phyloP scores from a whole-genome alignment of 2,113 vertebrate species.

The Microtus montanus region DNA sequence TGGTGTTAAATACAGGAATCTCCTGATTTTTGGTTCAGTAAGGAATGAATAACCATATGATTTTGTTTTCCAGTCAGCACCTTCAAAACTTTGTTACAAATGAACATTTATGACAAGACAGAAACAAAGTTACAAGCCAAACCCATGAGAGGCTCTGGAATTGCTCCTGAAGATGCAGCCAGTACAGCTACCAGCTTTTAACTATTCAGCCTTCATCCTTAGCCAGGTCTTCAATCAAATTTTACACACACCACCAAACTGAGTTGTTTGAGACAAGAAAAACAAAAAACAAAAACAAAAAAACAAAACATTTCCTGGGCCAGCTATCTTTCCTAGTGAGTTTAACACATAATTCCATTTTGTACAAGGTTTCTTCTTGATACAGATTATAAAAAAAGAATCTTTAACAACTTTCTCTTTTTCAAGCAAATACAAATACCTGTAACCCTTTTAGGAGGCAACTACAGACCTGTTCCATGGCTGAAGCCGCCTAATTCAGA shows the following conservation, averaged over 20 bases:
- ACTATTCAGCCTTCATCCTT: not conserved
- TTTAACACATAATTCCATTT: not conserved
- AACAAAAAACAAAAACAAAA: not conserved
- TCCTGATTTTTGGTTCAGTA: slow-evolving; percentile 51
- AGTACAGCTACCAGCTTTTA: slow-evolving; percentile 29
- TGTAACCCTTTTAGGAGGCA: slow-evolving; percentile 68
- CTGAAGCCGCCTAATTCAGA: slow-evolving; percentile 60
- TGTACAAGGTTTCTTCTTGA: slow-evolving; percentile 71
- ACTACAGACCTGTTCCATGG: slow-evolving; percentile 59
- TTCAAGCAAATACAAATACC: slow-evolving; percentile 80
- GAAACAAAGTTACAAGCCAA: slow-evolving; percentile 67
- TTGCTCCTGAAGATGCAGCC: slow-evolving; percentile 56
- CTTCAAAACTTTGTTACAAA: slow-evolving; percentile 63
- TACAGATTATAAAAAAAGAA: slow-evolving; percentile 56
- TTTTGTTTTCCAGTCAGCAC: slow-evolving; percentile 68
- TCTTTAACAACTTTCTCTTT: slow-evolving; percentile 59
- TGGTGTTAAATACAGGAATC: slow-evolving; percentile 49
- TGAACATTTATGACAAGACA: slow-evolving; percentile 66
- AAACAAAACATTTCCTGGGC: slow-evolving; percentile 48
- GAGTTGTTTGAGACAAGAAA: slow-evolving; percentile 38
- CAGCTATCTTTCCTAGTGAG: slow-evolving; percentile 63
- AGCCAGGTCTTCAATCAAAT: slow-evolving; percentile 50
- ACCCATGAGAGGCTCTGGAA: slow-evolving; percentile 59
- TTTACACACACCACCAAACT: slow-evolving; percentile 47
- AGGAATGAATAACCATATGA: slow-evolving; percentile 61